A percentile compares a stretch with the other conserved stretches of the same genome.
phyloP scores from a whole-genome alignment of 2,888 invertebrate genomes.

The Eulithis prunata region DNA sequence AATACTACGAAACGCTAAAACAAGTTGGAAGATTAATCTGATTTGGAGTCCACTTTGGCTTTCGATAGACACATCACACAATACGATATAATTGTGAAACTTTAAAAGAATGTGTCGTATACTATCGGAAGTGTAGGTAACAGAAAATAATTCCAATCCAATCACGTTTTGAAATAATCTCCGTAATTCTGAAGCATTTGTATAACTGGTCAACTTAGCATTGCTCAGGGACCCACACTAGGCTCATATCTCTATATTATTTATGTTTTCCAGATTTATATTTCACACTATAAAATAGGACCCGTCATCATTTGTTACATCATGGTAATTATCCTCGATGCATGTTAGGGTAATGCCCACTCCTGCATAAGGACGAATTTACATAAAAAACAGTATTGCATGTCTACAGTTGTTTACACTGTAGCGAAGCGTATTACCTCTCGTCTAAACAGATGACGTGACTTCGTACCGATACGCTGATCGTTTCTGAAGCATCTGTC shows the following conservation, averaged over 20 bases:
- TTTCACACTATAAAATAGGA: conserved; percentile 5
- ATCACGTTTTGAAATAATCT: too few species aligned
- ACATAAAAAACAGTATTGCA: conserved; percentile 3
- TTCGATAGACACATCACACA: too few species aligned
- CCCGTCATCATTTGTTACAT: conserved; percentile 16
- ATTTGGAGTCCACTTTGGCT: too few species aligned
- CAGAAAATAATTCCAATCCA: too few species aligned
- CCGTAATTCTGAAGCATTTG: background rate
- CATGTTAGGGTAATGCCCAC: conserved; percentile 51
- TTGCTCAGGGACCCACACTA: conserved; percentile 6
- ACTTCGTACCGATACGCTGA: background rate
- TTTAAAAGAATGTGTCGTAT: background rate
- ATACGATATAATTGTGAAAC: too few species aligned
- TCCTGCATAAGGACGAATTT: conserved; percentile 45
- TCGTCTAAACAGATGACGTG: background rate
- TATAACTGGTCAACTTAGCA: background rate
- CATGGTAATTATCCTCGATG: conserved; percentile 37
- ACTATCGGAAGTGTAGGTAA: background rate
- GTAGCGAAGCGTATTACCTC: background rate
- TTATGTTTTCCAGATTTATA: background rate
- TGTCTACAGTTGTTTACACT: background rate
- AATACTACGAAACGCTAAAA: background rate
- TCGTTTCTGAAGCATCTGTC: too few species aligned
- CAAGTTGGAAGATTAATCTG: background rate
- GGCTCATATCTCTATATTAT: background rate